Evolutionary conservation across 1,140 invertebrate genomes (phyloP), one percentile per base, ranked within the genome.

Genomic region (Macrobrachium rosenbergii): DNA sequence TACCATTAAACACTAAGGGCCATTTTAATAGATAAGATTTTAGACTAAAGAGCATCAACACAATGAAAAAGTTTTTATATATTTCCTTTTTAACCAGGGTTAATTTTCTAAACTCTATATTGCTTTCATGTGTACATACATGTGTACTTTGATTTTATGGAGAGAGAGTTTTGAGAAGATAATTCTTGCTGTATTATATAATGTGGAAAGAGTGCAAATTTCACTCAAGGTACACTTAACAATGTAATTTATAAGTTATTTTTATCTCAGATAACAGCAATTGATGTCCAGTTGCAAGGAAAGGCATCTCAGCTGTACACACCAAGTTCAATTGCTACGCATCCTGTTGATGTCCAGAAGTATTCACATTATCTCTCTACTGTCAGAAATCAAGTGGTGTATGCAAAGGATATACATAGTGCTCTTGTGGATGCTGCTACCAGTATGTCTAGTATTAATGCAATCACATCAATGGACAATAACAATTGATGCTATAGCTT

Each of bases 391-490:
- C 84, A 87, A 62, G 84, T 87, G 23, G 84, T 87, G 69, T 87
- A 72, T 63, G 84, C 84, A 28, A 87, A 87, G 77, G 84, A 87
- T 59, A 87, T 87, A 21, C 84, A 87, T 16, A 87, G 77, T 14
- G 84, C 84, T 12, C 84, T 87, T n/a, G 84, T 81, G n/a, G 84
- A 87, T 81, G 84, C 84, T 78, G 84, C 84, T 11, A 72, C 67
- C 2, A 83, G 64, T 23, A 75, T 45, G 37, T 79, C 84, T 10
- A 87, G 59, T 63, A 64, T 80, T 17, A 82, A 63, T 14, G 58
- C 19, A 59, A 83, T 75, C 67, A 60, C 82, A 16, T 62, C 77
- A 58, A 87, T 87, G 84, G 84, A 87, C 17, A 81, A 19, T 23
- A 80, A 67, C 37, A 87, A 80, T 72, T 87, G 77, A 87, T 81